Conservation (phyloP, 2,113 vertebrate genomes). For the Takifugu bimaculatus region DNA sequence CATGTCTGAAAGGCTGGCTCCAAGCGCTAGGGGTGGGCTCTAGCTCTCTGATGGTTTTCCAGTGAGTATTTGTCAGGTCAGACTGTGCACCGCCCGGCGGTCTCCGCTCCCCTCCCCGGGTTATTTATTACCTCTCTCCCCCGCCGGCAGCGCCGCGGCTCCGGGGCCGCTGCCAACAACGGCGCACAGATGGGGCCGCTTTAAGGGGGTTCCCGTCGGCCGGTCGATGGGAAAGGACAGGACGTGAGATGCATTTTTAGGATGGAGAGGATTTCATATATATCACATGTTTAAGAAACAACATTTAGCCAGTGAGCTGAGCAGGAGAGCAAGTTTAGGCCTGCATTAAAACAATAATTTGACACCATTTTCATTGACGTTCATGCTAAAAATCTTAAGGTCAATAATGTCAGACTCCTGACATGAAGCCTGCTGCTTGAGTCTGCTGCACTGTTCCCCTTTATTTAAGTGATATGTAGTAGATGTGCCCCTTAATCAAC, state of each 20-base stretch:
- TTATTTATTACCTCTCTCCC: constrained; percentile 95
- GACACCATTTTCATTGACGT: too few relatives aligned
- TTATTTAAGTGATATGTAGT: too few relatives aligned
- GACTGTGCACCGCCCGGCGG: constrained; percentile 87
- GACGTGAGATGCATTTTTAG: constrained; percentile 16
- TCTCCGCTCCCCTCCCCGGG: constrained; percentile 87
- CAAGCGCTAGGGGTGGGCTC: constrained; percentile 83
- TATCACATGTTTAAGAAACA: constrained; percentile 12
- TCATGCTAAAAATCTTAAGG: too few relatives aligned
- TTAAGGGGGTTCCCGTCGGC: constrained; percentile 61
- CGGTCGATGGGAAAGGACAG: constrained; percentile 47
- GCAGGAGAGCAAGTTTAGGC: too few relatives aligned
- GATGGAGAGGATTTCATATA: constrained; percentile 12
- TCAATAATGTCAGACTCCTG: too few relatives aligned
- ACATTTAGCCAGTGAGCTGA: too few relatives aligned
- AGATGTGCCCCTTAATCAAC: too few relatives aligned
- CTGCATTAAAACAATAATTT: too few relatives aligned
- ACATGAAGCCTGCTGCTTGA: too few relatives aligned
- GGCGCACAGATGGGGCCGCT: constrained; percentile 75
- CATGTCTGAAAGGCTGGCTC: constrained; percentile 83
- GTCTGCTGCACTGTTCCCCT: too few relatives aligned
- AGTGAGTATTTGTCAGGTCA: constrained; percentile 92
- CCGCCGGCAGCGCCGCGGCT: constrained; percentile 90
- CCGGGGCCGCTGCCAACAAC: constrained; percentile 86
- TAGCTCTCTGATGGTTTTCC: constrained; percentile 85